A percentile compares a stretch with the other conserved stretches of the same genome.
These are phyloP conservation scores for Bombus breviceps DNA, from an alignment of 1,140 invertebrate species.

Conservation along the genomic window DNA sequence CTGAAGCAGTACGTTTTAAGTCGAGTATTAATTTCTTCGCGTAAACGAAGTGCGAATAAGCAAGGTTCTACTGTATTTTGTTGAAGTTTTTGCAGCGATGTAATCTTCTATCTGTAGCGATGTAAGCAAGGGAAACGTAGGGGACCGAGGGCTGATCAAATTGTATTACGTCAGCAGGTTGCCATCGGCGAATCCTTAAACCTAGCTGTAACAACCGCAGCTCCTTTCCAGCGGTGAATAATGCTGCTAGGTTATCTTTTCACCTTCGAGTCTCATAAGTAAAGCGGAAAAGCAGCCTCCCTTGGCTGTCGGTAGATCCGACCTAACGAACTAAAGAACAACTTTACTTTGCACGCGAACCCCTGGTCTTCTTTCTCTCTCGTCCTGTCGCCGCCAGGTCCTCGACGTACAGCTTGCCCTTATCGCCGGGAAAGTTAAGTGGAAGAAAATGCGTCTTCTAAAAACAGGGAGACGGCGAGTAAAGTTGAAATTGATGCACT, in stretches of 20 bases:
- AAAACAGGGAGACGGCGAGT: conserved; percentile 62
- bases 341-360: conserved; percentile 74
- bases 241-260: conserved; percentile 79
- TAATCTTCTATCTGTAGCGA: not conserved
- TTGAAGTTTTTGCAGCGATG: not conserved
- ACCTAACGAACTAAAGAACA: conserved; percentile 81
- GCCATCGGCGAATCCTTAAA: conserved; percentile 2
- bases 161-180: conserved; percentile 25
- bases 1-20: too few species aligned
- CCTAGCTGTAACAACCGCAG: not conserved
- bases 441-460: conserved; percentile 79
- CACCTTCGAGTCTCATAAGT: conserved; percentile 79
- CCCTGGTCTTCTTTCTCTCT: conserved; percentile 37
- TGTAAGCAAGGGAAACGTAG: not conserved
- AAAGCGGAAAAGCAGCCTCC: conserved; percentile 60
- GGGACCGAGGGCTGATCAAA: not conserved
- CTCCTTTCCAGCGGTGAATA: conserved; percentile 72
- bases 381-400: conserved; percentile 35
- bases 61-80: not conserved
- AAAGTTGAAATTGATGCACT: conserved; percentile 80
- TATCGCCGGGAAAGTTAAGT: conserved; percentile 80
- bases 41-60: not conserved
- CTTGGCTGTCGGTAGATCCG: conserved; percentile 35
- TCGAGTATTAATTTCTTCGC: too few species aligned
- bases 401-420: conserved; percentile 61